Conservation (phyloP, 2,797 vertebrate genomes). For the Alcedo atthis region DNA sequence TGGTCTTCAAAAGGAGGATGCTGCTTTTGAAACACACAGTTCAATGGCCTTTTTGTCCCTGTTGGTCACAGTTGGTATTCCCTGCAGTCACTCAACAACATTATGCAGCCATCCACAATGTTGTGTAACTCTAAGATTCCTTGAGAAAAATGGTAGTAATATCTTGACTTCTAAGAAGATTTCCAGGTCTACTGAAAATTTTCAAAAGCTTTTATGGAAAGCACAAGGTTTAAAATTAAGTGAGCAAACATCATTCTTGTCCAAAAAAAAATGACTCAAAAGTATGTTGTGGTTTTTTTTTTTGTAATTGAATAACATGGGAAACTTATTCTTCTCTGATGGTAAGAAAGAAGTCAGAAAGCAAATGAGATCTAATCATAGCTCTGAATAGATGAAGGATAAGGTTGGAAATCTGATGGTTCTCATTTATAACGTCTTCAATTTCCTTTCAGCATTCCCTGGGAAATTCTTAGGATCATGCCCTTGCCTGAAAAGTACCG, state of each 20-base stretch:
- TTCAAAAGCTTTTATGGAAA: constrained; percentile 12
- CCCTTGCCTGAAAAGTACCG: constrained; percentile 15
- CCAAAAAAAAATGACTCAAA: neutral
- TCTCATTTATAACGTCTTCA: neutral
- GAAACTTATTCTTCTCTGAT: neutral
- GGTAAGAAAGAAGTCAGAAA: neutral
- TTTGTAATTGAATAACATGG: neutral
- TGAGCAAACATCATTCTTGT: neutral
- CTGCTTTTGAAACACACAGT: constrained; percentile 11
- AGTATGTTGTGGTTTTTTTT: neutral
- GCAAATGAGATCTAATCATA: neutral
- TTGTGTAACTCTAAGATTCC: constrained; percentile 63
- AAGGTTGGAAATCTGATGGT: neutral
- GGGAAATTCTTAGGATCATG: constrained; percentile 33
- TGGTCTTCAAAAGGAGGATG: constrained; percentile 17
- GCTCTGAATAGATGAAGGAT: neutral
- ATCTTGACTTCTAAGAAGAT: constrained; percentile 21
- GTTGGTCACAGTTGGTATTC: constrained; percentile 41
- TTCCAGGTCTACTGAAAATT: constrained; percentile 2
- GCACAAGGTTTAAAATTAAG: neutral
- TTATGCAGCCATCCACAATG: neutral
- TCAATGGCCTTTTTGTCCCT: constrained; percentile 16
- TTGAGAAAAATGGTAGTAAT: neutral
- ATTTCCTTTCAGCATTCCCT: constrained; percentile 12
- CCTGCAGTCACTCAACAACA: neutral